Evolutionary conservation across 2,888 invertebrate species (phyloP).

Genomic region (Acronicta psi): DNA sequence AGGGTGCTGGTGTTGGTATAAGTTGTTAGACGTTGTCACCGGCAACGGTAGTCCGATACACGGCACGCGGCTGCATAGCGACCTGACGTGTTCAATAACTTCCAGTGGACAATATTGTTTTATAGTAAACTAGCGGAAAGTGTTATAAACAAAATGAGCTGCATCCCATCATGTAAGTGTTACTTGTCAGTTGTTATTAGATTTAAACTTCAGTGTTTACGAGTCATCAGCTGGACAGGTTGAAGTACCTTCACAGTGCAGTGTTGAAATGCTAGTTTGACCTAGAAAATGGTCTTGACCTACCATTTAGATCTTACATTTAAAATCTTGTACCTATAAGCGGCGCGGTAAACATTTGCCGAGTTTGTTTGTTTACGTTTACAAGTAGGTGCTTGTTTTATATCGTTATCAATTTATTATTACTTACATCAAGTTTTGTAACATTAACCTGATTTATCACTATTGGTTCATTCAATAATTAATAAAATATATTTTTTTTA

Average conservation of each 20-base stretch:
- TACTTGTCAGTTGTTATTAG: constrained; percentile 4
- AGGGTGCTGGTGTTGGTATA: constrained; percentile 77
- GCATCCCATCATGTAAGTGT: constrained; percentile 44
- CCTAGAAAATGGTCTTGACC: constrained; percentile 64
- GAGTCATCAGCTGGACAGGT: constrained; percentile 20
- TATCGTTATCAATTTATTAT: background rate
- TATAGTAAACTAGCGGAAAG: constrained; percentile 46
- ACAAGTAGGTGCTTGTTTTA: background rate
- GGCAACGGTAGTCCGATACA: constrained; percentile 85
- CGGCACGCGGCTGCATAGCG: constrained; percentile 71
- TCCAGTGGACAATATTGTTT: constrained; percentile 73
- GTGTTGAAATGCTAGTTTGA: constrained; percentile 46
- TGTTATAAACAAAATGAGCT: constrained; percentile 20
- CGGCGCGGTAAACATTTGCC: background rate
- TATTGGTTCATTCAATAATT: too few species aligned
- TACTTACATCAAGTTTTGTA: background rate
- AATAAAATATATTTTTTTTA: too few species aligned
- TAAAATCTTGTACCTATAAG: background rate
- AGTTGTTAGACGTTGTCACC: constrained; percentile 85
- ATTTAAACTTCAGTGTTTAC: constrained; percentile 19
- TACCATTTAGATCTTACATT: constrained; percentile 27
- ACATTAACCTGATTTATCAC: too few species aligned
- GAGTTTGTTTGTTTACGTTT: constrained; percentile 4
- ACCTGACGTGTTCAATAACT: constrained; percentile 73
- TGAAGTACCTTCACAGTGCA: constrained; percentile 11